Conservation (phyloP, 1,140 invertebrate species). For the Ptiloglossa arizonensis region DNA sequence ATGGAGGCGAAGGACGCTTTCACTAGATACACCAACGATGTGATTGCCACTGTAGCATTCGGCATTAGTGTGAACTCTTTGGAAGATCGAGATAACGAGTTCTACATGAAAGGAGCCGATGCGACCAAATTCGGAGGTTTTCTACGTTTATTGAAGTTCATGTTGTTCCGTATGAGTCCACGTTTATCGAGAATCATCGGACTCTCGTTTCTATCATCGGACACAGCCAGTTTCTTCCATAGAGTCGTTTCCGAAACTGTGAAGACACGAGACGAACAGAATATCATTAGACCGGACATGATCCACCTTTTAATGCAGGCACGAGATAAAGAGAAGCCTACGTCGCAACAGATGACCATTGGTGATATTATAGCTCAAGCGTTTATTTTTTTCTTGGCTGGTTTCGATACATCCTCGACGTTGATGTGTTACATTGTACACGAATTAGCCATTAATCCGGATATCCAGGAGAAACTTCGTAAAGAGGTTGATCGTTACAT, state of each 20-base stretch:
- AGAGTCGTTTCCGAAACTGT: conserved; percentile 13
- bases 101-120: conserved; percentile 21
- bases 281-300: conserved; percentile 52
- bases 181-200: not conserved
- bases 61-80: conserved; percentile 51
- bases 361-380: conserved; percentile 81
- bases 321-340: not conserved
- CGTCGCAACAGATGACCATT: conserved; percentile 77
- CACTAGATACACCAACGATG: conserved; percentile 43
- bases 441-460: conserved; percentile 83
- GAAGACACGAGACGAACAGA: not conserved
- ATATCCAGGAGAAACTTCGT: conserved; percentile 83
- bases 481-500: conserved; percentile 78
- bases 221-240: not conserved
- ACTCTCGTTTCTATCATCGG: conserved; percentile 46
- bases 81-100: conserved; percentile 46
- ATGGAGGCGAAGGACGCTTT: conserved; percentile 37
- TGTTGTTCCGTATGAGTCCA: not conserved
- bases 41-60: conserved; percentile 51
- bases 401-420: conserved; percentile 85
- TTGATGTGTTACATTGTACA: conserved; percentile 81
- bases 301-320: conserved; percentile 53
- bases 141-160: conserved; percentile 19
- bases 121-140: not conserved
- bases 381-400: conserved; percentile 84